Evolutionary conservation across 2,797 vertebrate genomes (phyloP), one percentile per base, ranked within the genome.

Genomic region (Mormyrops attenuatus): DNA sequence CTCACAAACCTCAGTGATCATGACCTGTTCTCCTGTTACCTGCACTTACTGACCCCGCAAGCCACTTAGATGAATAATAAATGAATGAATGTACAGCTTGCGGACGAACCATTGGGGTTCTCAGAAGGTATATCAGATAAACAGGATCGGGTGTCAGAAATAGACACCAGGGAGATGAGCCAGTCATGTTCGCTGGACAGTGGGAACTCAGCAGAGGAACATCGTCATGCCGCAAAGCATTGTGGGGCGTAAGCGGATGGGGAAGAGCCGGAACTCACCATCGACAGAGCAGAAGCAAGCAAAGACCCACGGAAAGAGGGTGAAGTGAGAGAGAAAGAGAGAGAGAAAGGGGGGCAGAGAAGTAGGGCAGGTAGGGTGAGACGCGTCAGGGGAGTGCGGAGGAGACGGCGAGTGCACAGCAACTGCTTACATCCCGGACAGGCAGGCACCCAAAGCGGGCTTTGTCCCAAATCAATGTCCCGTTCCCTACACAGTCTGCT

Each of bases 281-380:
- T 97, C 96, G 95, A 97, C 95, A 97, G 96, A 96, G 97, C 97
- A 96, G 97, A 96, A 97, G 97, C 96, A 97, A 98, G 97, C 95
- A 96, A 95, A 94, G 97, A 97, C 95, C 97, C 98, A 97, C 97
- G 96, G 96, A 96, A 95, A 90, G 44, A 73, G 82, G 90, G 69
- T 52, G 87, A 87, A 73, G 60, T 73, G 44, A 88, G 52, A 60
- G 41, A 87, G 89, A 92, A 84, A 95, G 94, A 93, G 94, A 96
- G 94, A 91, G 93, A 91, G 85, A 90, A 80, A 89, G 7, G 90
- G 88, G 92, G 93, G 95, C 95, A 95, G 94, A 95, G 95, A 95
- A 92, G 96, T 93, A 96, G 95, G 91, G 95, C 96, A 93, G 96
- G 96, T 95, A 95, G 95, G n/a, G 66, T 34, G 66, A 69, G 66